Conservation (phyloP, 2,113 vertebrate genomes). For the Leptocoma aspasia region DNA sequence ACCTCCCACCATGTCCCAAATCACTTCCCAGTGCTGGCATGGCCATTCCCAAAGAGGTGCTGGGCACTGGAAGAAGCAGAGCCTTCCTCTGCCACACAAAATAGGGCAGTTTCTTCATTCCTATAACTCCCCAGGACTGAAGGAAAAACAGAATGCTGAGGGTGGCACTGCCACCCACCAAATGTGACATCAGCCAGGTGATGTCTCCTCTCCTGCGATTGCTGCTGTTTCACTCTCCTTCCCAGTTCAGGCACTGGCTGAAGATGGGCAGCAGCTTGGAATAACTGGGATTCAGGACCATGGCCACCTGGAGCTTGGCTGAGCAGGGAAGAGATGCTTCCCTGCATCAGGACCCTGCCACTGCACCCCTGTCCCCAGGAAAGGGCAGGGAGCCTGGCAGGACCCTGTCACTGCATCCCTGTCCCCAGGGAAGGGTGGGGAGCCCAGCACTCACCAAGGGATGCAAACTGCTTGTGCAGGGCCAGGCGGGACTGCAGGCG, state of each 20-base stretch:
- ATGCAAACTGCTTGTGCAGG: conserved; percentile 93
- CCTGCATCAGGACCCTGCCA: background rate
- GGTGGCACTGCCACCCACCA: background rate
- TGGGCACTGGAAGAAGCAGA: background rate
- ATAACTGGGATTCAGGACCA: conserved; percentile 87
- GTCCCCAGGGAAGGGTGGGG: background rate
- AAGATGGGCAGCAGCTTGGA: conserved; percentile 85
- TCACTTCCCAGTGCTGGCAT: accelerated
- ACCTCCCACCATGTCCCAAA: accelerated
- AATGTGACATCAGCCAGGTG: background rate
- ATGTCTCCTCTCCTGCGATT: background rate
- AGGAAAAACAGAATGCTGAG: accelerated
- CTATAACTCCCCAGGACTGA: background rate
- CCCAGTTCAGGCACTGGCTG: conserved; percentile 89
- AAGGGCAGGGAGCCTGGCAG: background rate
- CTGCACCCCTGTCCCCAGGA: background rate
- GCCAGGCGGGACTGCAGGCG: conserved; percentile 89
- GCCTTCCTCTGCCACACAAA: background rate
- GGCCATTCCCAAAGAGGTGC: background rate
- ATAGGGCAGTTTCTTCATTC: background rate
- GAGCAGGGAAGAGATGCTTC: background rate
- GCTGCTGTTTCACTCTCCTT: conserved; percentile 83
- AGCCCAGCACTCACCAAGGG: conserved; percentile 79
- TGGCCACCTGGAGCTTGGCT: conserved; percentile 84
- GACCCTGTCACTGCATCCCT: background rate